Conservation (phyloP, 1,140 invertebrate genomes). For the Callitettix versicolor region DNA sequence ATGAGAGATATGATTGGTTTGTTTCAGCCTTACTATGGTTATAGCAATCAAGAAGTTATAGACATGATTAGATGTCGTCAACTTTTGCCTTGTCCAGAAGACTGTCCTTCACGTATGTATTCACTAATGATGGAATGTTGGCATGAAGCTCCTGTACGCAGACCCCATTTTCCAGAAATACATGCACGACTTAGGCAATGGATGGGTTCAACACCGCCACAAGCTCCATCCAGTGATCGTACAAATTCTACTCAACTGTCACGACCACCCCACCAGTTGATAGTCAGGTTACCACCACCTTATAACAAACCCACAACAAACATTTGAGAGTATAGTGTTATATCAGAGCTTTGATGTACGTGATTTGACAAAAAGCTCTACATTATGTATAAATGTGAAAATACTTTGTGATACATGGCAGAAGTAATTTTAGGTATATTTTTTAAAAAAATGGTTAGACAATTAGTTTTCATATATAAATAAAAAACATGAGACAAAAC, state of each 20-base stretch:
- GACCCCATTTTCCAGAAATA: conserved; percentile 83
- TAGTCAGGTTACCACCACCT: conserved; percentile 11
- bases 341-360: too few species aligned
- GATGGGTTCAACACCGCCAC: conserved; percentile 5
- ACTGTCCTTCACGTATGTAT: conserved; percentile 84
- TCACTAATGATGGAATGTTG: conserved; percentile 95
- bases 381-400: too few species aligned
- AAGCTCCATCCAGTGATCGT: background rate
- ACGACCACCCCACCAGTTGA: conserved; percentile 9
- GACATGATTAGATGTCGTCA: conserved; percentile 90
- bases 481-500: too few species aligned
- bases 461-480: too few species aligned
- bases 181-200: conserved; percentile 25
- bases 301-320: conserved; percentile 14
- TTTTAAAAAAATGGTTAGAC: too few species aligned
- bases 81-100: conserved; percentile 82
- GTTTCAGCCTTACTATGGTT: conserved; percentile 78
- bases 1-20: too few species aligned
- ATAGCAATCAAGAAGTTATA: conserved; percentile 94
- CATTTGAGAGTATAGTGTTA: conserved; percentile 2
- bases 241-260: conserved; percentile 14
- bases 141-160: conserved; percentile 80
- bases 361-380: too few species aligned
- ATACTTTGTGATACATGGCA: too few species aligned
- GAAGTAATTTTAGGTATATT: too few species aligned